A percentile compares a stretch with the other conserved stretches of the same genome.
These are phyloP conservation scores for Diachasma alloeum DNA, from an alignment of 1,140 invertebrate genomes.

Conservation along the genomic window DNA sequence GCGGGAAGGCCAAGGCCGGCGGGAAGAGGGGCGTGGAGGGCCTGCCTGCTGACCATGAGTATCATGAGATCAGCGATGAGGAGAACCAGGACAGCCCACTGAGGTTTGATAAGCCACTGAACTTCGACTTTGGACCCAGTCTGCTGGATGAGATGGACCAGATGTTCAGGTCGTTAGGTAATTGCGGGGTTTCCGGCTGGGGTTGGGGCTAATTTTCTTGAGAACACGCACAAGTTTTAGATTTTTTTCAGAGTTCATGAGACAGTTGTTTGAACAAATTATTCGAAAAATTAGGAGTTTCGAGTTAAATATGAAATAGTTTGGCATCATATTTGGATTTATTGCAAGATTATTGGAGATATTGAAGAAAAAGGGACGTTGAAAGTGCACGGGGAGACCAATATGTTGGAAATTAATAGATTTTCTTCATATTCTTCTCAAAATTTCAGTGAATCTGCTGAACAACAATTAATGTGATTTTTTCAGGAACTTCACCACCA, in stretches of 20 bases:
- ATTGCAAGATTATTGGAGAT: neutral
- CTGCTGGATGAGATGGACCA: slow-evolving; percentile 95
- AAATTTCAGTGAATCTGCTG: neutral
- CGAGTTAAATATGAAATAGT: too few species aligned
- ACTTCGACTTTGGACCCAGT: slow-evolving; percentile 91
- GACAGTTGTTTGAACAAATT: too few species aligned
- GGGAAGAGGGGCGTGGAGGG: neutral
- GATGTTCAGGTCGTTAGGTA: slow-evolving; percentile 82
- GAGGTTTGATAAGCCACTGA: slow-evolving; percentile 62
- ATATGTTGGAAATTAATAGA: too few species aligned
- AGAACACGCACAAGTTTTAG: too few species aligned
- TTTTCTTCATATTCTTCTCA: slow-evolving; percentile 2
- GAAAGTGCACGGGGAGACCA: too few species aligned
- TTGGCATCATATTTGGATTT: neutral
- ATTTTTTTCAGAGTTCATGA: too few species aligned
- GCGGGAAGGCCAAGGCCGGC: slow-evolving; percentile 54
- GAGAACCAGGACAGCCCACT: slow-evolving; percentile 69
- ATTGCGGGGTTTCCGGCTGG: slow-evolving; percentile 11
- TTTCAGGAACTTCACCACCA: slow-evolving; percentile 57
- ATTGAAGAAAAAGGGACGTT: too few species aligned
- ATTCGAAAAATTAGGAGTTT: too few species aligned
- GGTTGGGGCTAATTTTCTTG: too few species aligned
- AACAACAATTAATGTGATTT: neutral
- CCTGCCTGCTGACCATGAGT: slow-evolving; percentile 68
- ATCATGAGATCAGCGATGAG: slow-evolving; percentile 92